A percentile compares a stretch with the other conserved stretches of the same genome.
These are phyloP conservation scores for Cinclus mexicanus DNA, from an alignment of 2,113 vertebrate species.

Conservation along the genomic window DNA sequence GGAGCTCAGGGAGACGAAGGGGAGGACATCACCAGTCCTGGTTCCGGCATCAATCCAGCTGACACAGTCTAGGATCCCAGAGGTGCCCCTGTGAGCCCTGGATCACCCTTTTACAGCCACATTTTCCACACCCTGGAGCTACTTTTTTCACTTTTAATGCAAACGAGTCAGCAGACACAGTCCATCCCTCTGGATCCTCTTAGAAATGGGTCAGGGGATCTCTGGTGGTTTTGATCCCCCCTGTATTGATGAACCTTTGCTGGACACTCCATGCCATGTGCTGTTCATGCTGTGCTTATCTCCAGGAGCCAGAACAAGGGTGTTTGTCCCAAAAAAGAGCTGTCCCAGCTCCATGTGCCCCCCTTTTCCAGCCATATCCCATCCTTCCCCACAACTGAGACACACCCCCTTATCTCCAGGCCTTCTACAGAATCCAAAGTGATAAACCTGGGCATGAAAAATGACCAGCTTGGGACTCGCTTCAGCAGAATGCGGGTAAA, in stretches of 20 bases:
- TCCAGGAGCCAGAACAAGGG: neutral
- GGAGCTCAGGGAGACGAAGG: neutral
- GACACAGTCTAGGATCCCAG: neutral
- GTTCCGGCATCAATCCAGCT: rapidly evolving
- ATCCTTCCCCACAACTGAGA: too few relatives aligned
- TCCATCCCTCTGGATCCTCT: neutral
- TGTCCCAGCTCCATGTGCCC: neutral
- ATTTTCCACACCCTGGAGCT: neutral
- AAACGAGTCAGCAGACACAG: neutral
- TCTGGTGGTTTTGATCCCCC: neutral
- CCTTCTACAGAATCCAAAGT: neutral
- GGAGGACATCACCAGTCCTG: neutral
- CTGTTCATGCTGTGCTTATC: neutral
- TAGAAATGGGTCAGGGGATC: neutral
- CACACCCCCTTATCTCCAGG: neutral
- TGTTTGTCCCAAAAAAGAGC: neutral
- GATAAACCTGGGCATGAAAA: neutral
- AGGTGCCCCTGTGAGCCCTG: neutral
- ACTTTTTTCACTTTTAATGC: neutral
- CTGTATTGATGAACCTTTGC: neutral
- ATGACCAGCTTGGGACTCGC: neutral
- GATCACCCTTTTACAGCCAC: neutral
- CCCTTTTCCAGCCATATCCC: neutral
- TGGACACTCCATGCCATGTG: neutral
- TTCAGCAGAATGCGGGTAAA: neutral